Percentiles rank a stretch among this genome's conserved stretches.
Conservation (phyloP, 2,113 vertebrate genomes). For the Aegithalos caudatus region DNA sequence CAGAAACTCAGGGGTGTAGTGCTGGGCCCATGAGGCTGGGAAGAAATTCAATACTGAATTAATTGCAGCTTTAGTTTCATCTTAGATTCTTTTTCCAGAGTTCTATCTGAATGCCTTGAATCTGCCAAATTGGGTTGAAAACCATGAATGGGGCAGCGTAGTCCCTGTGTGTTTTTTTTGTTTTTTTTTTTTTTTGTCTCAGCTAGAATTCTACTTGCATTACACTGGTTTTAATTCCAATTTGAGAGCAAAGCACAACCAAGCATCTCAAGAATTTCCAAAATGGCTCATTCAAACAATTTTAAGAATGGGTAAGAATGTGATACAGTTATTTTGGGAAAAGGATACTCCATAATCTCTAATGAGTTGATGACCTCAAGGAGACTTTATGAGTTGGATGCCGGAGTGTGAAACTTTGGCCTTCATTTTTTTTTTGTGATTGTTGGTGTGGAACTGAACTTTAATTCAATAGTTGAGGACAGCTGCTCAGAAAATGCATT, state of each 20-base stretch:
- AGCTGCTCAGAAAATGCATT: not conserved
- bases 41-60: not conserved
- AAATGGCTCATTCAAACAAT: not conserved
- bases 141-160: not conserved
- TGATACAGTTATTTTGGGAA: not conserved
- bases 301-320: not conserved
- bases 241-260: not conserved
- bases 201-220: not conserved
- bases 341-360: not conserved
- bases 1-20: not conserved
- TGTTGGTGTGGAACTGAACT: not conserved
- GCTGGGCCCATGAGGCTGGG: not conserved
- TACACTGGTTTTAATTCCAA: not conserved
- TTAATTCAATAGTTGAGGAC: not conserved
- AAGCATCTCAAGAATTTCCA: conserved; percentile 11
- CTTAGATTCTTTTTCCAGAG: not conserved
- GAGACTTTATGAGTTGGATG: not conserved
- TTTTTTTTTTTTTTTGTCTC: not conserved
- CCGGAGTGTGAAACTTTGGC: not conserved
- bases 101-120: not conserved
- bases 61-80: not conserved
- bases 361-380: not conserved
- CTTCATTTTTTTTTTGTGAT: not conserved
- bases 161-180: too few relatives aligned
- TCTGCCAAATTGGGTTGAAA: not conserved